Evolutionary conservation across 2,797 vertebrate genomes (phyloP), one percentile per base, ranked within the genome.

Genomic region (Gallinago solitaria): DNA sequence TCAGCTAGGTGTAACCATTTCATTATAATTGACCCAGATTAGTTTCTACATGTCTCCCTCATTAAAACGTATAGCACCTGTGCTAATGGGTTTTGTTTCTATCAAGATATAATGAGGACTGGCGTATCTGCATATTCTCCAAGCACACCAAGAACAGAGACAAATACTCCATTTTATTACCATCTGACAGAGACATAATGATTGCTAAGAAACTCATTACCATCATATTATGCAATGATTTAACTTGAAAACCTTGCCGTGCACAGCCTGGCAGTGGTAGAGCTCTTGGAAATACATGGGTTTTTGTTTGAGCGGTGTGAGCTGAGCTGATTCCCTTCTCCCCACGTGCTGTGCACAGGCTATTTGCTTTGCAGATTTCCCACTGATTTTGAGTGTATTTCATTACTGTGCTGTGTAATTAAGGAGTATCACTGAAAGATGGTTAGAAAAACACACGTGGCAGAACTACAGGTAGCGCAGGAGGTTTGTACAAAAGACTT

Each of bases 151-250:
- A 90, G 95, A 97, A 59, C 78, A 94, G 92, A 97, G 97, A 95
- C 94, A 97, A 97, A 97, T 94, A 96, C 86, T 95, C 94, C 75
- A 82, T 97, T 97, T 97, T 98, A 97, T 98, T 97, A 97, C 94
- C 94, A 91, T 90, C 95, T 98, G 98, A 98, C 97, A 97, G 94
- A 97, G 97, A 97, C 94, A 95, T 97, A 98, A 98, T 97, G 97
- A 97, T 97, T 97, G 88, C 97, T 83, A 95, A 97, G 97, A 96
- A 98, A 88, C 96, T 98, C 97, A 97, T 98, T 98, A 98, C 95
- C 93, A 96, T 97, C 96, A 84, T 93, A 97, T 97, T 98, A 97
- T 97, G 94, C 90, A 88, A 93, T 97, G 96, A 98, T 98, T 98
- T 97, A 97, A 95, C 97, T 98, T n/a, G 15, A 95, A 97, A 97